Conservation (phyloP, 2,113 vertebrate genomes). For the Heterochromis multidens region DNA sequence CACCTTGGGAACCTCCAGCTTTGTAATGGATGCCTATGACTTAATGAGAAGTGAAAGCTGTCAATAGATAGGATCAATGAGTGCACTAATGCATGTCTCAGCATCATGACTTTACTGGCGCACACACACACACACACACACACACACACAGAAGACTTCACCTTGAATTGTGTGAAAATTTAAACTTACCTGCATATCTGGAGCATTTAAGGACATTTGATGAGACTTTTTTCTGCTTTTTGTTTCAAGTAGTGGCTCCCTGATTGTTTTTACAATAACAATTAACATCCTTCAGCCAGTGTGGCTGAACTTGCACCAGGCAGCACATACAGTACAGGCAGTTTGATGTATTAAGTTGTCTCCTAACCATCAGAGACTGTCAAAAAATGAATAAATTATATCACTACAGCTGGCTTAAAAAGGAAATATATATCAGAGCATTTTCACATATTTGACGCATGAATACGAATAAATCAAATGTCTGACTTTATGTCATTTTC, state of each 20-base stretch:
- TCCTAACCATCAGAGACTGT: not conserved
- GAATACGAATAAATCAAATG: not conserved
- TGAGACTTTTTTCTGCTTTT: not conserved
- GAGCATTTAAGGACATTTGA: not conserved
- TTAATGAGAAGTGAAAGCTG: slow-evolving; percentile 52
- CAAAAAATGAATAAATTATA: not conserved
- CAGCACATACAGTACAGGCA: not conserved
- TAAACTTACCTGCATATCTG: not conserved
- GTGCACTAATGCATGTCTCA: not conserved
- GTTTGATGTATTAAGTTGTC: not conserved
- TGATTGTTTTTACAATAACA: not conserved
- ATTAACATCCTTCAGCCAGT: not conserved
- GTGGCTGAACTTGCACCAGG: not conserved
- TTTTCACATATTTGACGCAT: not conserved
- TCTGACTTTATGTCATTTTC: not conserved
- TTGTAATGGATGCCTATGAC: slow-evolving; percentile 25
- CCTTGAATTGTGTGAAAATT: not conserved
- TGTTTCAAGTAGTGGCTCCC: not conserved
- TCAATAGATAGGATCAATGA: slow-evolving; percentile 42
- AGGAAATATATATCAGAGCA: not conserved
- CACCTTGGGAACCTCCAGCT: not conserved
- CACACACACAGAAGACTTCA: not conserved
- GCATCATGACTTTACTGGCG: not conserved
- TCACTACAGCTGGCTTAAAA: not conserved
- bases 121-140: not conserved